Evolutionary conservation across 1,140 invertebrate species (phyloP).

Genomic region (Zaprionus camerounensis): DNA sequence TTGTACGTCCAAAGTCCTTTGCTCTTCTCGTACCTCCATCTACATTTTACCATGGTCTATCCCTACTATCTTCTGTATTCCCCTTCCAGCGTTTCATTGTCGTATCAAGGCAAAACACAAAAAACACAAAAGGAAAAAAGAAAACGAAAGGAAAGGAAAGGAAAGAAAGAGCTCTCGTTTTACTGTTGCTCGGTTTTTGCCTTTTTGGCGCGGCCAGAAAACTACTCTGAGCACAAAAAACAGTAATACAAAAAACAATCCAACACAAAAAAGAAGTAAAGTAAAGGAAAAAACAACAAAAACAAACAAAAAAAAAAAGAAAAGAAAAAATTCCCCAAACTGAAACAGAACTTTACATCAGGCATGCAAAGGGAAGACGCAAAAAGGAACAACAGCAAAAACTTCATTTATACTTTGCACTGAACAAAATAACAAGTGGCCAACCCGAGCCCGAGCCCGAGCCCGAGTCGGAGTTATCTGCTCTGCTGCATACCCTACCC

Average conservation of each 20-base stretch:
- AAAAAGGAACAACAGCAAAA: constrained; percentile 54
- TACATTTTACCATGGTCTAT: neutral
- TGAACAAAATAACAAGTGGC: constrained; percentile 63
- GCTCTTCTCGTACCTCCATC: neutral
- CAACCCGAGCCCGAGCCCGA: constrained; percentile 18
- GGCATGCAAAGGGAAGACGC: constrained; percentile 41
- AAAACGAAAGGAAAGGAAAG: constrained; percentile 8
- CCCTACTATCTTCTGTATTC: neutral
- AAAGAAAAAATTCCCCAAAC: constrained; percentile 24
- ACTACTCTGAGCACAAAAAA: constrained; percentile 62
- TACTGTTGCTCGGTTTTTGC: constrained; percentile 73
- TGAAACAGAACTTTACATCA: constrained; percentile 48
- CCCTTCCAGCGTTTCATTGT: constrained; percentile 25
- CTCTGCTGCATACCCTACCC: constrained; percentile 6
- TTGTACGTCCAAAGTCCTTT: constrained; percentile 35
- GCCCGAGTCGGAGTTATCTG: constrained; percentile 2
- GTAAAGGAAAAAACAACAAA: constrained; percentile 34
- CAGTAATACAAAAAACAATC: constrained; percentile 21
- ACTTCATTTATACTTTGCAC: constrained; percentile 73
- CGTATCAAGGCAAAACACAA: constrained; percentile 43
- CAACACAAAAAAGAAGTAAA: constrained; percentile 34
- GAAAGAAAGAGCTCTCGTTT: constrained; percentile 52
- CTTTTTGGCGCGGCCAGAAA: constrained; percentile 65
- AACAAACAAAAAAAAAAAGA: constrained; percentile 22
- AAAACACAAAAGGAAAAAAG: constrained; percentile 34